Evolutionary conservation across 2,888 invertebrate genomes (phyloP), one percentile per base, ranked within the genome.

Genomic region (Cantharis lateralis): DNA sequence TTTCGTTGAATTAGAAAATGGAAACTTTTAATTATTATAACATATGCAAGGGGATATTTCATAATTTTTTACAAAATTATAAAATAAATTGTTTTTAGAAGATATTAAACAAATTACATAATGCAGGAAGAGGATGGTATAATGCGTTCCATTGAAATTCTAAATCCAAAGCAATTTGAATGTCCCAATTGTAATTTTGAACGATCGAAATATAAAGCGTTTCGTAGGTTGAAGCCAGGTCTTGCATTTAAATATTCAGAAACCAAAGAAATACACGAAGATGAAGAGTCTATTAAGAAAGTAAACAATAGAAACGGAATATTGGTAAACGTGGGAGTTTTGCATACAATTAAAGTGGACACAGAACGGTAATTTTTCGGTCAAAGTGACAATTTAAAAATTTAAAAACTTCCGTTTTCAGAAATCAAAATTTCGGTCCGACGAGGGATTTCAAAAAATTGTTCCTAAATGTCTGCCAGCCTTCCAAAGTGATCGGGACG

Each of bases 161-260:
- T 75, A 10, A 20, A 71, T 1, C 15, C 62, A 16, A 66, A 71
- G 61, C 64, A 75, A 62, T 75, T 71, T 13, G 71, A 75, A 15
- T 75, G 75, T 26, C 15, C 62, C n/a, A 72, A 75, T 18, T 75
- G 75, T 69, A 71, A 69, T 48, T 75, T 75, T 32, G 71, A 75
- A 32, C 32, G 75, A 13, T 62, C 75, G 1, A 75, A 75, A 68
- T 68, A 75, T 16, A 75, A 63, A 61, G 75, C 75, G 3, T 75
- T 75, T 75, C 62, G 75, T n/a, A 75, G 64, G 24, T 15, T 66
- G 9, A 66, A 66, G 24, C 20, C 24, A 20, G 7, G n/a, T 18
- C 11, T 15, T 20, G 24, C 13, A 20, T 20, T 66, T 13, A 66
- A 70, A 70, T 48, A 15, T 70, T 9, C 15, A 16, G 70, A 48